Conservation (phyloP, 2,888 invertebrate genomes). For the Agrochola macilenta region DNA sequence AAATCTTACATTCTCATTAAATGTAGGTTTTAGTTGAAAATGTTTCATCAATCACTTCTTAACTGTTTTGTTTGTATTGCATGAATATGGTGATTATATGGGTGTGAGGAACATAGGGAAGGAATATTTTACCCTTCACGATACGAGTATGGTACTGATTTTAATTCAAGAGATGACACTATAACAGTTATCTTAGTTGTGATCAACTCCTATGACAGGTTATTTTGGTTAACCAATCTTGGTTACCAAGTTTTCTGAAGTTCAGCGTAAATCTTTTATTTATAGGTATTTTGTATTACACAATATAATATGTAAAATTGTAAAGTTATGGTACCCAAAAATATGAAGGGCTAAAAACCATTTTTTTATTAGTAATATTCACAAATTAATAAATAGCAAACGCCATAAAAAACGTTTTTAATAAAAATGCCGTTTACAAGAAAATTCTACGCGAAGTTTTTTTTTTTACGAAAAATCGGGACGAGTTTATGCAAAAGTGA, state of each 20-base stretch:
- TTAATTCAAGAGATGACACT: background rate
- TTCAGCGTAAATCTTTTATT: no score
- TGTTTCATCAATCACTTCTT: conserved; percentile 49
- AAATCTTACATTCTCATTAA: background rate
- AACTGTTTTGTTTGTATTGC: conserved; percentile 28
- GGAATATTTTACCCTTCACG: conserved; percentile 59
- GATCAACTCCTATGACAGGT: no score
- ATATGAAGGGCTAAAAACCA: rapidly evolving
- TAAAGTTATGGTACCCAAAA: background rate
- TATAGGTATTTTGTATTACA: background rate
- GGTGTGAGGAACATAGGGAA: conserved; percentile 33
- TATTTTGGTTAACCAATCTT: background rate
- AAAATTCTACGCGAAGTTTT: background rate
- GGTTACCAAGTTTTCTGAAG: background rate
- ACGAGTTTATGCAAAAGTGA: conserved; percentile 19
- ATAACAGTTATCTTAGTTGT: background rate
- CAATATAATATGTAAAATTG: background rate
- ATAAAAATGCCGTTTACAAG: background rate
- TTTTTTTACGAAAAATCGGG: background rate
- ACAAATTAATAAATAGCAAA: background rate
- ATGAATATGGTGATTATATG: conserved; percentile 26
- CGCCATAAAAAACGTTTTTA: background rate
- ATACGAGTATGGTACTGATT: conserved; percentile 11
- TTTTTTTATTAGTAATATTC: background rate
- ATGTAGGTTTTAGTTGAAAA: background rate